These are phyloP conservation scores for Drosophila ironensis DNA, from an alignment of 1,140 invertebrate genomes.

Conservation along the genomic window DNA sequence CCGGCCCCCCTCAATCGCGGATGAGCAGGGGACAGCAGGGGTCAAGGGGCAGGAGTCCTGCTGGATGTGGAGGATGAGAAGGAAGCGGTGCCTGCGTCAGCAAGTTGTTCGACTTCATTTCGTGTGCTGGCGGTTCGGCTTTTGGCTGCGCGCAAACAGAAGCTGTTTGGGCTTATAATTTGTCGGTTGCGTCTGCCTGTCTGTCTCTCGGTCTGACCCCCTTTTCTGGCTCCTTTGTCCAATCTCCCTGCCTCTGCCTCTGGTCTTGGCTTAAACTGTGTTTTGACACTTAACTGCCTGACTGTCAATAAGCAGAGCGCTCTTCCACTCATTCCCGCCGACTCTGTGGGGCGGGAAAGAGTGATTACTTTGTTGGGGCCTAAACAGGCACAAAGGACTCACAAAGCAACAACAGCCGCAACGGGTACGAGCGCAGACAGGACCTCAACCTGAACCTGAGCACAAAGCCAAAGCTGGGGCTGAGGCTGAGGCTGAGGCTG, in stretches of 20 bases:
- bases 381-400: neutral
- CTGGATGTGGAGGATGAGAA: no score
- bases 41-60: no score
- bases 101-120: constrained; percentile 37
- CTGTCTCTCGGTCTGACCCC: constrained; percentile 17
- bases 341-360: constrained; percentile 21
- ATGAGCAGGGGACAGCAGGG: no score
- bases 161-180: constrained; percentile 47
- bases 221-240: neutral
- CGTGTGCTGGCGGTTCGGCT: constrained; percentile 6
- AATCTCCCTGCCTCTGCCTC: neutral
- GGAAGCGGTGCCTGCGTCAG: constrained; percentile 23
- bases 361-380: constrained; percentile 61
- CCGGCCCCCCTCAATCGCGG: neutral
- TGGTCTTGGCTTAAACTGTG: constrained; percentile 51
- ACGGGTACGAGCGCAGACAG: neutral
- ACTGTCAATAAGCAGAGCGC: constrained; percentile 56
- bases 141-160: constrained; percentile 14
- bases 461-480: no score
- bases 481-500: no score
- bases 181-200: constrained; percentile 17
- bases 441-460: neutral
- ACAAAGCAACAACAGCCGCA: neutral
- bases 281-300: constrained; percentile 62
- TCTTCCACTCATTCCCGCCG: neutral